Percentiles rank a stretch among this genome's conserved stretches.
Evolutionary conservation across 2,888 invertebrate species (phyloP).

Genomic region (Aromia moschata): DNA sequence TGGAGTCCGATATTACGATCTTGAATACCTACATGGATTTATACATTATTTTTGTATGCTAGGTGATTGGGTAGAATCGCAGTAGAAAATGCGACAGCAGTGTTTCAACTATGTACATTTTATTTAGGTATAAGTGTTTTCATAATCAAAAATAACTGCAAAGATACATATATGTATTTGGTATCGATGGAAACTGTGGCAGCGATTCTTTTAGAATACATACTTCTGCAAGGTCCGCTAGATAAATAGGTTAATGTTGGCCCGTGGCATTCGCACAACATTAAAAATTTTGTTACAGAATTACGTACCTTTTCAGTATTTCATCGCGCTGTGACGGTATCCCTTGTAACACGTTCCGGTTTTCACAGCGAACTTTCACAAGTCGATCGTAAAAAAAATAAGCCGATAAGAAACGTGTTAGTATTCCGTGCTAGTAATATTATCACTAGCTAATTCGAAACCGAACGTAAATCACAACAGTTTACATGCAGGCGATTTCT

Average conservation of each 20-base stretch:
- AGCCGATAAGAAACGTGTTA: background rate
- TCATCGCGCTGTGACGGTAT: conserved; percentile 12
- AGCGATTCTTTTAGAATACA: background rate
- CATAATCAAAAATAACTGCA: too few species aligned
- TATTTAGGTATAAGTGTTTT: too few species aligned
- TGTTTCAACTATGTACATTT: too few species aligned
- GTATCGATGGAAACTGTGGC: background rate
- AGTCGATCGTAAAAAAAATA: conserved; percentile 6
- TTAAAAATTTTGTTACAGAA: conserved; percentile 1
- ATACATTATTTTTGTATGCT: too few species aligned
- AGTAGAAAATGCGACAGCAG: too few species aligned
- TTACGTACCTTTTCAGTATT: conserved; percentile 27
- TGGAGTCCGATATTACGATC: too few species aligned
- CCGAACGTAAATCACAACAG: background rate
- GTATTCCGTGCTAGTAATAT: background rate
- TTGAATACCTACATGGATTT: too few species aligned
- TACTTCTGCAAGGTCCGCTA: background rate
- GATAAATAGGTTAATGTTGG: conserved; percentile 22
- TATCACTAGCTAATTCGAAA: background rate
- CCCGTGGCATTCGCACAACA: background rate
- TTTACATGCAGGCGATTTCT: background rate
- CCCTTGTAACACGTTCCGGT: conserved; percentile 19
- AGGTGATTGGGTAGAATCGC: too few species aligned
- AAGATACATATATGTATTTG: too few species aligned
- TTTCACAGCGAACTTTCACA: conserved; percentile 32